These are phyloP conservation scores for Eulemur albifrons DNA, from an alignment of 2,797 vertebrate genomes.

Conservation along the genomic window DNA sequence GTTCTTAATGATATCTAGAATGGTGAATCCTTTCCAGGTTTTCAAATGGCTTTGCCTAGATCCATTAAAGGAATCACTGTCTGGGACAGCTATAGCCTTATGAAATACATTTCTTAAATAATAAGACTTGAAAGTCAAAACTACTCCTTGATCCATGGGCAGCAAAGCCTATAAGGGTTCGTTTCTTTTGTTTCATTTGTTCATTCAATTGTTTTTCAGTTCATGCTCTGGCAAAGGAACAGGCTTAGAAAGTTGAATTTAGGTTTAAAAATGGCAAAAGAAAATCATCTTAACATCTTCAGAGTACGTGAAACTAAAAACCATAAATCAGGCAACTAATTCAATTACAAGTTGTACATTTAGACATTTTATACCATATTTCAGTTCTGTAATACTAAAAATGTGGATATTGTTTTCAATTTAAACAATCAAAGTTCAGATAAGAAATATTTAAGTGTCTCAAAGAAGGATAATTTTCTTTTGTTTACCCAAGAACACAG, in stretches of 20 bases:
- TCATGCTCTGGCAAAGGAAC: neutral
- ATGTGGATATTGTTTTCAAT: constrained; percentile 54
- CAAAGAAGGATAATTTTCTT: neutral
- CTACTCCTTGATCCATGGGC: neutral
- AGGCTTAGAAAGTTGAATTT: neutral
- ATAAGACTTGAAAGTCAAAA: neutral
- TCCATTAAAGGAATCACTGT: neutral
- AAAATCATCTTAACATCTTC: constrained; percentile 71
- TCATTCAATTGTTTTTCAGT: neutral
- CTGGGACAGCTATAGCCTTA: neutral
- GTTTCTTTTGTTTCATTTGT: neutral
- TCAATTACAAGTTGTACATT: constrained; percentile 39
- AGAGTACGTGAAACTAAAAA: constrained; percentile 61
- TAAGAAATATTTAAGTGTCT: neutral
- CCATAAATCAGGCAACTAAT: neutral
- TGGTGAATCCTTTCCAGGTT: neutral
- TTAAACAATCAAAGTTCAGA: neutral
- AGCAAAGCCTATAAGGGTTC: neutral
- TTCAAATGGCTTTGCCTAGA: neutral
- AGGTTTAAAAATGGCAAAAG: constrained; percentile 56
- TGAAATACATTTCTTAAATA: neutral
- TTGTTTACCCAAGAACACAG: neutral
- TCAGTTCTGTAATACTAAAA: constrained; percentile 68
- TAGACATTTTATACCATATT: constrained; percentile 30
- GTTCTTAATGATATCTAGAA: neutral